Conservation (phyloP, 2,888 invertebrate genomes). For the Drosophila setosimentum region DNA sequence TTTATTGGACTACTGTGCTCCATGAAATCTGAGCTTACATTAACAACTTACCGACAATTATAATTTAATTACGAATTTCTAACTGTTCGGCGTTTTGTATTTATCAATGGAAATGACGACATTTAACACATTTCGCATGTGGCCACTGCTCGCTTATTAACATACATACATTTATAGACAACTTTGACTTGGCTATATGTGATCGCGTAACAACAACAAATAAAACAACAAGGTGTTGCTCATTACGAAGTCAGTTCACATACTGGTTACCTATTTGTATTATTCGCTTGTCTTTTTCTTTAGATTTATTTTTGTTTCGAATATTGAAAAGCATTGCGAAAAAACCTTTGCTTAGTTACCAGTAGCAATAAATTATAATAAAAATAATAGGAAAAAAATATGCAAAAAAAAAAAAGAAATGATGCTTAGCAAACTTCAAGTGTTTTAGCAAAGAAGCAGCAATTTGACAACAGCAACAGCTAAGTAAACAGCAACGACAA, state of each 20-base stretch:
- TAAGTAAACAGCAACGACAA: conserved; percentile 32
- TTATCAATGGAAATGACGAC: conserved; percentile 66
- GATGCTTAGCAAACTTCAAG: conserved; percentile 24
- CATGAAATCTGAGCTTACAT: conserved; percentile 15
- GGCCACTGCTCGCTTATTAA: conserved; percentile 18
- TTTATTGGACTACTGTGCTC: conserved; percentile 41
- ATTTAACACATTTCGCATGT: conserved; percentile 51
- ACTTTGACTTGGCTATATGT: conserved; percentile 20
- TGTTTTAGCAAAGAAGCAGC: conserved; percentile 25
- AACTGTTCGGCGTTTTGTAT: conserved; percentile 60
- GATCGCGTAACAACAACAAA: conserved; percentile 35
- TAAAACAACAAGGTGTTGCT: conserved; percentile 55
- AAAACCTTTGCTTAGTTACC: conserved; percentile 27
- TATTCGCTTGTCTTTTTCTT: conserved; percentile 44
- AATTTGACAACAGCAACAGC: conserved; percentile 40
- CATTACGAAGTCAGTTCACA: conserved; percentile 82
- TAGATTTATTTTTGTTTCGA: conserved; percentile 67
- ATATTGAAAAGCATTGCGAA: conserved; percentile 53
- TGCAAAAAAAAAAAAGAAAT: conserved; percentile 36
- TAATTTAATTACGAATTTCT: conserved; percentile 48
- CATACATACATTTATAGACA: conserved; percentile 10
- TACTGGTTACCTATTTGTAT: conserved; percentile 64
- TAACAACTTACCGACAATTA: conserved; percentile 35
- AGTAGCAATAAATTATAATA: conserved; percentile 66
- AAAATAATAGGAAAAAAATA: conserved; percentile 46